A percentile compares a stretch with the other conserved stretches of the same genome.
phyloP scores from a whole-genome alignment of 2,797 vertebrate genomes.

The Cryptoprocta ferox region DNA sequence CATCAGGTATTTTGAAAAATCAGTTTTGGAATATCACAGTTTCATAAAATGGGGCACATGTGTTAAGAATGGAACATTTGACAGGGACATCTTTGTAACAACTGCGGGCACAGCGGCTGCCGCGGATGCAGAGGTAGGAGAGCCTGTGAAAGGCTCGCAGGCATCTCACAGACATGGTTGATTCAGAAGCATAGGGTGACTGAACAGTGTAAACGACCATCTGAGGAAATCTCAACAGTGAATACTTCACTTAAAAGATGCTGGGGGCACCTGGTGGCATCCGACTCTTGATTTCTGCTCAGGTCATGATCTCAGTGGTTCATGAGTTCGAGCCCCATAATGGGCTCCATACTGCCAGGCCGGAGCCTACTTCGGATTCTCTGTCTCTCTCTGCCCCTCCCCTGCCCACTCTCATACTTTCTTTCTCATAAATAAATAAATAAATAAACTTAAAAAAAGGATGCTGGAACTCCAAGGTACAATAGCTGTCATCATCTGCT shows the following conservation, averaged over 20 bases:
- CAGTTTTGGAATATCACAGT: not conserved
- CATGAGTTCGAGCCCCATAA: too few species aligned
- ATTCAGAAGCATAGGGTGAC: not conserved
- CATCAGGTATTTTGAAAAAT: not conserved
- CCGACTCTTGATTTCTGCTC: too few species aligned
- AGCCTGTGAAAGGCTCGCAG: not conserved
- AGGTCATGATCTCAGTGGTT: too few species aligned
- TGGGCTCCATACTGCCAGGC: too few species aligned
- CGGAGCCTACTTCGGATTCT: too few species aligned
- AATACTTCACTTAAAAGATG: not conserved
- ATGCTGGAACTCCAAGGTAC: not conserved
- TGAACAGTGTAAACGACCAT: not conserved
- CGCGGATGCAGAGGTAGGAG: not conserved
- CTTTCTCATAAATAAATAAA: too few species aligned
- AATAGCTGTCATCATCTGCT: not conserved
- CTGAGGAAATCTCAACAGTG: not conserved
- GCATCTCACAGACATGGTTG: accelerated
- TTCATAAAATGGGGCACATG: not conserved
- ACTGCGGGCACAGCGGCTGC: not conserved
- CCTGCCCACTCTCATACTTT: too few species aligned
- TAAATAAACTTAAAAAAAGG: too few species aligned
- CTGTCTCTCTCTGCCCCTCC: too few species aligned
- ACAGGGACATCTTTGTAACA: not conserved
- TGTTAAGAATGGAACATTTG: not conserved
- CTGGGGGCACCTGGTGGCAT: too few species aligned